Percentiles rank a stretch among this genome's conserved stretches.
Evolutionary conservation across 2,888 invertebrate genomes (phyloP).

Genomic region (Lutraria lutraria): DNA sequence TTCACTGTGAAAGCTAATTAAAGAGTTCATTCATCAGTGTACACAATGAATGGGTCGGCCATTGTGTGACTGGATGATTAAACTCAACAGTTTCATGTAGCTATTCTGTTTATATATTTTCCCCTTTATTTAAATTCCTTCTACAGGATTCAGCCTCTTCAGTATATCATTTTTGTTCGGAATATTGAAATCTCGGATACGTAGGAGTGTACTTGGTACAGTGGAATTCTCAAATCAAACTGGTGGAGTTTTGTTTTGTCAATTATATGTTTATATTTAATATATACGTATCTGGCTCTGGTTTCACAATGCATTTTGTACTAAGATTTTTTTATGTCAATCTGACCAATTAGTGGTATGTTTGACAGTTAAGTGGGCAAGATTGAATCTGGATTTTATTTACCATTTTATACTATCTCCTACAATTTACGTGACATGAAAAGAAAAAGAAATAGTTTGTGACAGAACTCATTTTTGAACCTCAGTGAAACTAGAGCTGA

Average conservation of each 20-base stretch:
- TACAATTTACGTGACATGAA: no score
- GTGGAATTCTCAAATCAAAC: not conserved
- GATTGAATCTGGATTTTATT: no score
- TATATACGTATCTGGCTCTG: conserved; percentile 1
- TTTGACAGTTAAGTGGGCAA: no score
- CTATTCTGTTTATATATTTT: conserved; percentile 12
- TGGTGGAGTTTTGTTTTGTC: not conserved
- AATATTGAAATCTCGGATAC: conserved; percentile 8
- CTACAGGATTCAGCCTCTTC: not conserved
- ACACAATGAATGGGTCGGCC: not conserved
- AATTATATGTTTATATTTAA: not conserved
- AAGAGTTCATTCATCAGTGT: not conserved
- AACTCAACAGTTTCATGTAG: not conserved
- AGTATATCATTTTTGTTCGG: not conserved
- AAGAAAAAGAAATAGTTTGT: no score
- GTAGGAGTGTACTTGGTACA: not conserved
- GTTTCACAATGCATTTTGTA: not conserved
- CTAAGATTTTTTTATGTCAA: not conserved
- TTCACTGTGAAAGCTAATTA: no score
- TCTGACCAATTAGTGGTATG: no score
- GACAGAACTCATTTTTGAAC: no score
- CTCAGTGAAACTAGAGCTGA: no score
- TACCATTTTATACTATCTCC: no score
- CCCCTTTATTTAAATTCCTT: conserved; percentile 11
- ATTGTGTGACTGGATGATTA: not conserved